Evolutionary conservation across 2,797 vertebrate species (phyloP).

Genomic region (Sebastes matsubarae): DNA sequence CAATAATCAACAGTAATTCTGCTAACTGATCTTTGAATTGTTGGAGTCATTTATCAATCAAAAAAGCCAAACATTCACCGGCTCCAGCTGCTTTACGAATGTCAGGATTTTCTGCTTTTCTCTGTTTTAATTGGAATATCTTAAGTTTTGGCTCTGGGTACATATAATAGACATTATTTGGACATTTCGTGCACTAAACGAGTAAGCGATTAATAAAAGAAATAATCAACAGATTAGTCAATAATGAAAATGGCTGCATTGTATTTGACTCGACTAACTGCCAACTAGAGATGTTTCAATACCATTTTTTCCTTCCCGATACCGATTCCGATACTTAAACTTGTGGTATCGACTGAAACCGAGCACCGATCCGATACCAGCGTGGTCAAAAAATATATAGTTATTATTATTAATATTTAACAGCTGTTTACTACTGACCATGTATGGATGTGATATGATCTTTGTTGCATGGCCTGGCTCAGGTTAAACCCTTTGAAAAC

Average conservation of each 20-base stretch:
- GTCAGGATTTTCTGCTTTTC: not conserved
- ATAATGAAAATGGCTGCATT: not conserved
- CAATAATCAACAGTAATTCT: not conserved
- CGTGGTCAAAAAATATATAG: too few species aligned
- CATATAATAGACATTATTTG: not conserved
- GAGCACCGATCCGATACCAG: too few species aligned
- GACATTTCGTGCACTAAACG: not conserved
- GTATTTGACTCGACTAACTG: not conserved
- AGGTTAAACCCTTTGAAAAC: too few species aligned
- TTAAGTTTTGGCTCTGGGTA: not conserved
- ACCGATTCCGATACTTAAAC: too few species aligned
- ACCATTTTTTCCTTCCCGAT: too few species aligned
- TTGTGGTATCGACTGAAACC: too few species aligned
- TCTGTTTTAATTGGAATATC: not conserved
- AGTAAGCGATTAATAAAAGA: not conserved
- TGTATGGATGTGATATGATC: too few species aligned
- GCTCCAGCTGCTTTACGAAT: not conserved
- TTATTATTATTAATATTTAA: too few species aligned
- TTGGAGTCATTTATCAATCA: not conserved
- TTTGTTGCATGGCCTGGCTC: too few species aligned
- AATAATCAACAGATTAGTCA: not conserved
- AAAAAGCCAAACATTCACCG: not conserved
- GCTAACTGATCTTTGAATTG: not conserved
- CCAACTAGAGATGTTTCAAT: not conserved
- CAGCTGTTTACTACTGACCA: too few species aligned